Conservation (phyloP, 2,113 vertebrate genomes). For the Mesoclemmys tuberculata region DNA sequence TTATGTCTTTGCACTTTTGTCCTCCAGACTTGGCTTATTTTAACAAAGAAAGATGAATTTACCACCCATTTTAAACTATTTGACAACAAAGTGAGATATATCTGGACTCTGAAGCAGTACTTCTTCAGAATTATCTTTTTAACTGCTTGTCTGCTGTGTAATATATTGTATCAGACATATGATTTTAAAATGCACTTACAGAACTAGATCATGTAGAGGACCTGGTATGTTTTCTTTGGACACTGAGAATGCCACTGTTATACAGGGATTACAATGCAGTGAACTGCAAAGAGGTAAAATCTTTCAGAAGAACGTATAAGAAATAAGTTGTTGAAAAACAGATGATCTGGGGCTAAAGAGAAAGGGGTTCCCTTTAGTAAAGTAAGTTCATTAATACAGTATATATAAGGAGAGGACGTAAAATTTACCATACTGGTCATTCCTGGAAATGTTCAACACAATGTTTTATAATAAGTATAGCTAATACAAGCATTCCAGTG, state of each 20-base stretch:
- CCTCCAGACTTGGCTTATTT: background rate
- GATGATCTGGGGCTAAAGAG: background rate
- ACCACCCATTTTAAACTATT: background rate
- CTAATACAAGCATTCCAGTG: slow-evolving; percentile 4
- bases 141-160: background rate
- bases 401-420: background rate
- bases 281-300: background rate
- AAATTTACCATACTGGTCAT: background rate
- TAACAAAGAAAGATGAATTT: background rate
- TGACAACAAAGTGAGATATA: background rate
- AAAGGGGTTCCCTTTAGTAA: slow-evolving; percentile 2
- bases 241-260: background rate
- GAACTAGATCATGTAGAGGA: background rate
- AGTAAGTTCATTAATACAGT: background rate
- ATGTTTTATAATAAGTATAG: background rate
- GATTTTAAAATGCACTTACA: background rate
- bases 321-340: slow-evolving; percentile 9
- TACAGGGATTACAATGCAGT: fast-evolving
- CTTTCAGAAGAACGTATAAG: slow-evolving; percentile 10
- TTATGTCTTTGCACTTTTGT: background rate
- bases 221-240: background rate
- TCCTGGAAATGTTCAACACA: background rate
- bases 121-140: background rate
- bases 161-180: background rate
- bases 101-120: background rate